These are phyloP conservation scores for Rhogogaster chlorosoma DNA, from an alignment of 2,888 invertebrate species.

Conservation along the genomic window DNA sequence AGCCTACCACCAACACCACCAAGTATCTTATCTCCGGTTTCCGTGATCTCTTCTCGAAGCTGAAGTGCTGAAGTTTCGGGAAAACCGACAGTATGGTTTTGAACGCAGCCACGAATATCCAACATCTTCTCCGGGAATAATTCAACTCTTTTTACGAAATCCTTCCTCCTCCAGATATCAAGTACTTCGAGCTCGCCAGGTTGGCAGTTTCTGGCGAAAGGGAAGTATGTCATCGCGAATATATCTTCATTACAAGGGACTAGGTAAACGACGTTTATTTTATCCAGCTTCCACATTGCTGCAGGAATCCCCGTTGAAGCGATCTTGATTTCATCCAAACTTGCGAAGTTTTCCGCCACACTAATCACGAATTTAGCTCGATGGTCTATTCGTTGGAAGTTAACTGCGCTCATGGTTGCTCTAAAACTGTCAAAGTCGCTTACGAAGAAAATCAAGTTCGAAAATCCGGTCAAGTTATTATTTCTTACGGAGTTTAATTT, in stretches of 20 bases:
- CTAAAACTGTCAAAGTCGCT: neutral
- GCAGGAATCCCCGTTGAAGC: neutral
- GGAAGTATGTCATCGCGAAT: neutral
- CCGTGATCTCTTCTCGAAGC: neutral
- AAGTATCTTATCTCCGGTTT: neutral
- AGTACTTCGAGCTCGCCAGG: conserved; percentile 3
- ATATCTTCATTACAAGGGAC: conserved; percentile 10
- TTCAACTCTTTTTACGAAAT: neutral
- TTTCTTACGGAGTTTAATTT: neutral
- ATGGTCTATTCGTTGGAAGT: neutral
- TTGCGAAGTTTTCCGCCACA: neutral
- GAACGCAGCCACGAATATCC: conserved; percentile 5
- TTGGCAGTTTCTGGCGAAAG: conserved; percentile 16
- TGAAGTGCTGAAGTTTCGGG: neutral
- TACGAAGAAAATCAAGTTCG: conserved; percentile 2
- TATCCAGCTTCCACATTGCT: conserved; percentile 12
- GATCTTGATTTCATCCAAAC: conserved; percentile 3
- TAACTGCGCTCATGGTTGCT: neutral
- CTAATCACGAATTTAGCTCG: neutral
- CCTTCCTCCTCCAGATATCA: neutral
- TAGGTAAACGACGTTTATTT: neutral
- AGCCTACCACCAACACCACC: conserved; percentile 17
- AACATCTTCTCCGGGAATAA: conserved; percentile 1
- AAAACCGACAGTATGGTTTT: neutral
- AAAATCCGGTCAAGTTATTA: neutral